phyloP scores from a whole-genome alignment of 2,888 invertebrate species.

The Pollenia angustigena region DNA sequence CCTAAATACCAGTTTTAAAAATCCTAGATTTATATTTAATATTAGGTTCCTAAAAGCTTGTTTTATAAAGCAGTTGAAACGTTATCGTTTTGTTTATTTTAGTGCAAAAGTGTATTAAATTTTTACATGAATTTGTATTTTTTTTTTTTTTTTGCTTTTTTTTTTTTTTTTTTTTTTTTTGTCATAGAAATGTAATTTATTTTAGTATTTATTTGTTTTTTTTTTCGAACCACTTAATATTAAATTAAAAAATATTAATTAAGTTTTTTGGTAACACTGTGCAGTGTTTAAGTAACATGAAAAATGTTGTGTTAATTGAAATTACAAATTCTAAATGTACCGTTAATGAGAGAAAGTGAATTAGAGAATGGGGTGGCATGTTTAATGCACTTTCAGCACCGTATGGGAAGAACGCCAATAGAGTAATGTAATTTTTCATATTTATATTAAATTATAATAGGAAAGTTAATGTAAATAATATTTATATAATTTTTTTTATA shows the following conservation, averaged over 20 bases:
- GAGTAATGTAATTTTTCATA: background rate
- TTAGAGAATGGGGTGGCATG: constrained; percentile 29
- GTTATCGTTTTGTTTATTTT: too few relatives aligned
- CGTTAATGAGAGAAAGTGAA: constrained; percentile 61
- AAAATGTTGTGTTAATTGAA: constrained; percentile 67
- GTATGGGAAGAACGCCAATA: constrained; percentile 3
- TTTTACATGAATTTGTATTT: too few relatives aligned
- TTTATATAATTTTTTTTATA: too few relatives aligned
- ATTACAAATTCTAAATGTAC: constrained; percentile 57
- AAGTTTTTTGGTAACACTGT: constrained; percentile 30
- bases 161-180: too few relatives aligned
- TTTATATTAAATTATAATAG: background rate
- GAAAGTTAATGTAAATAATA: too few relatives aligned
- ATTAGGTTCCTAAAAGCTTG: too few relatives aligned
- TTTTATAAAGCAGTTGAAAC: too few relatives aligned
- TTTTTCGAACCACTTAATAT: background rate
- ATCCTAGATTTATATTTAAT: too few relatives aligned
- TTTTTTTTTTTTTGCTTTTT: too few relatives aligned
- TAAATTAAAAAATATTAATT: constrained; percentile 3
- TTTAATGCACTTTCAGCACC: constrained; percentile 18
- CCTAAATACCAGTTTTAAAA: too few relatives aligned
- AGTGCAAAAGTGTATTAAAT: too few relatives aligned
- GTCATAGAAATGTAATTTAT: too few relatives aligned
- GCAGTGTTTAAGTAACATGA: constrained; percentile 50
- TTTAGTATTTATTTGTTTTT: background rate